A percentile compares a stretch with the other conserved stretches of the same genome.
Conservation (phyloP, 2,888 invertebrate genomes). For the Eledone cirrhosa region DNA sequence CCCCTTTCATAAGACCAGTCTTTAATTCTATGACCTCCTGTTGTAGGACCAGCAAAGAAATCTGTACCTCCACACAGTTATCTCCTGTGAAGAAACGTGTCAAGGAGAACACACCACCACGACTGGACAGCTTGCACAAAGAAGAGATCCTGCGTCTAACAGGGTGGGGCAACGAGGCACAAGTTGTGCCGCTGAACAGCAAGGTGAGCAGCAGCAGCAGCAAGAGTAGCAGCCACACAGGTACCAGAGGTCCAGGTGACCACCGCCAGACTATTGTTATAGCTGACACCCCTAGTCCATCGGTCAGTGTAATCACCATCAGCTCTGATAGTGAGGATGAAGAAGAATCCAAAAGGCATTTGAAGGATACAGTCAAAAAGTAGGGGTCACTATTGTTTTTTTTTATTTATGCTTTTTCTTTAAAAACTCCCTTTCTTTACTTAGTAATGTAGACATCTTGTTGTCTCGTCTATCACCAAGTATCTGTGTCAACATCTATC, state of each 20-base stretch:
- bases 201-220: conserved; percentile 32
- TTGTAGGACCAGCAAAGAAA: conserved; percentile 67
- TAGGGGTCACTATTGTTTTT: not conserved
- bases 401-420: too few relatives aligned
- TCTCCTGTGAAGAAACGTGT: conserved; percentile 97
- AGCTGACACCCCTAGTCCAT: conserved; percentile 92
- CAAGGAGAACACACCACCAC: conserved; percentile 89
- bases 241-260: conserved; percentile 35
- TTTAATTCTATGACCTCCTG: too few relatives aligned
- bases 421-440: too few relatives aligned
- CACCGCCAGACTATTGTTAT: conserved; percentile 90
- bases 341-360: conserved; percentile 43
- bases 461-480: too few relatives aligned
- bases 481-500: too few relatives aligned
- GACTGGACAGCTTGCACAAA: conserved; percentile 37
- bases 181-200: conserved; percentile 25
- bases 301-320: conserved; percentile 93
- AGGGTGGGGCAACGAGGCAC: conserved; percentile 34
- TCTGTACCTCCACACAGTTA: conserved; percentile 74
- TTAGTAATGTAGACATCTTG: too few relatives aligned
- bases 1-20: too few relatives aligned
- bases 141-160: conserved; percentile 39
- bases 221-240: conserved; percentile 22
- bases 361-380: conserved; percentile 24
- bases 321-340: conserved; percentile 93